Evolutionary conservation across 2,888 invertebrate species (phyloP).

Genomic region (Mesorhabditis belari): DNA sequence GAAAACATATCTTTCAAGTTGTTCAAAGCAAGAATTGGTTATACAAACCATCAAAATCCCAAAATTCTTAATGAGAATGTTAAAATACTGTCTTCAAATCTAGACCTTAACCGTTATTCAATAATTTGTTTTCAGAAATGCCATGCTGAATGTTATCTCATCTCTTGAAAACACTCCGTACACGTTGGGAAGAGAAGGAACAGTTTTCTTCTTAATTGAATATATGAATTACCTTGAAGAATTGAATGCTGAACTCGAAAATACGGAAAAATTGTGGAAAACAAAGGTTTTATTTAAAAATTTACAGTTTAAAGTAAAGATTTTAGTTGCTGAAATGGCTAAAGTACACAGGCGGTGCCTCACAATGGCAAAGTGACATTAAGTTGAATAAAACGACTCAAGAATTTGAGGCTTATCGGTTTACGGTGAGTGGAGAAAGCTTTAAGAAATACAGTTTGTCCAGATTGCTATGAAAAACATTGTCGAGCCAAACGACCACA

Average conservation of each 20-base stretch:
- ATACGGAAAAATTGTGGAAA: slow-evolving; percentile 47
- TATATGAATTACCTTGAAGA: slow-evolving; percentile 47
- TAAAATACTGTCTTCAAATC: slow-evolving; percentile 1
- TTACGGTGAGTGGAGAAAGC: slow-evolving; percentile 26
- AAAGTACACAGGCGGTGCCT: slow-evolving; percentile 46
- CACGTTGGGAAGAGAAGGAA: slow-evolving; percentile 49
- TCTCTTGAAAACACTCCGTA: slow-evolving; percentile 49
- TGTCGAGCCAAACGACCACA: slow-evolving; percentile 51
- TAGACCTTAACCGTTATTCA: no score
- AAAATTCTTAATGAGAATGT: not conserved
- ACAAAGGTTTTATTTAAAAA: slow-evolving; percentile 23
- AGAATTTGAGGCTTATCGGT: slow-evolving; percentile 34
- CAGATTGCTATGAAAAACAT: slow-evolving; percentile 50
- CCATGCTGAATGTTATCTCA: slow-evolving; percentile 28
- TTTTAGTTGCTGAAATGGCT: slow-evolving; percentile 30
- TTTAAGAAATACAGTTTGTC: slow-evolving; percentile 3
- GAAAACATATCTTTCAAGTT: no score
- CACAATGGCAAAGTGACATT: slow-evolving; percentile 49
- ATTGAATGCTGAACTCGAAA: slow-evolving; percentile 47
- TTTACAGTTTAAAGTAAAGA: not conserved
- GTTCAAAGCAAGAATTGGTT: no score
- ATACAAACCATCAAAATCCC: not conserved
- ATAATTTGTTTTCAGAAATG: slow-evolving; percentile 17
- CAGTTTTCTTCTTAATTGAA: slow-evolving; percentile 50
- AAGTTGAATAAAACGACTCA: slow-evolving; percentile 31